Base-by-base conservation (phyloP, 2,113 vertebrate genomes). In the Eurypyga helias region DNA sequence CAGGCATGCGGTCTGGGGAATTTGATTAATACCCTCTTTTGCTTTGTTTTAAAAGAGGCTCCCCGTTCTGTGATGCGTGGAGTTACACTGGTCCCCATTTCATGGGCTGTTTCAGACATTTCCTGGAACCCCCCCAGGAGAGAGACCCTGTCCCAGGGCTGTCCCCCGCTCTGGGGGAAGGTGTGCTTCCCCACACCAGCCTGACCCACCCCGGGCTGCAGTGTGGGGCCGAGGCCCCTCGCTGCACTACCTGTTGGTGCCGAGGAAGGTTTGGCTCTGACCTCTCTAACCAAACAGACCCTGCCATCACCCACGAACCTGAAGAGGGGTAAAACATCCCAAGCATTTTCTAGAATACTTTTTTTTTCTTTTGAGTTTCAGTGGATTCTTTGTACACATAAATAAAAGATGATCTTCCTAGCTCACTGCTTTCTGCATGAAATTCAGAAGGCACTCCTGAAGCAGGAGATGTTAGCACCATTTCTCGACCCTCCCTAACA, bases 201-300 rank as follows among this genome's bases (percentile, higher is more conserved):
- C 45, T 13, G 34, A 71, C 10, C 4, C 10, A 41, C 28, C 24
- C 6, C 0, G 0, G 11, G 11, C 25, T 84, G 64, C 36, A 26
- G 0, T 9, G 12, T 43, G 29, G 21, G 52, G 3, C 29, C 11
- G 1, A 3, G 25, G 17, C 25, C 18, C 62, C 38, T 49, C 0
- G 0, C 6, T 38, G 31, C 45, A 26, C 31, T 5, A 1, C 13
- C 23, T 48, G 41, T 66, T 0, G 0, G 17, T 61, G 19, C 28
- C 12, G 29, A 17, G 33, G 57, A 61, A 34, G 28, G 24, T 57
- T 48, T 69, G 58, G 34, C 17, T 82, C 33, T 66, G 41, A 57
- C 17, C 2, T 11, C 31, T 54, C 46, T 23, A 66, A 83, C 19
- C 5, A 2, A 85, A 82, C 21, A 36, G 25, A 41, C 46, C 25